A percentile compares a stretch with the other conserved stretches of the same genome.
These are phyloP conservation scores for Perca flavescens DNA, from an alignment of 2,113 vertebrate species.

Conservation along the genomic window DNA sequence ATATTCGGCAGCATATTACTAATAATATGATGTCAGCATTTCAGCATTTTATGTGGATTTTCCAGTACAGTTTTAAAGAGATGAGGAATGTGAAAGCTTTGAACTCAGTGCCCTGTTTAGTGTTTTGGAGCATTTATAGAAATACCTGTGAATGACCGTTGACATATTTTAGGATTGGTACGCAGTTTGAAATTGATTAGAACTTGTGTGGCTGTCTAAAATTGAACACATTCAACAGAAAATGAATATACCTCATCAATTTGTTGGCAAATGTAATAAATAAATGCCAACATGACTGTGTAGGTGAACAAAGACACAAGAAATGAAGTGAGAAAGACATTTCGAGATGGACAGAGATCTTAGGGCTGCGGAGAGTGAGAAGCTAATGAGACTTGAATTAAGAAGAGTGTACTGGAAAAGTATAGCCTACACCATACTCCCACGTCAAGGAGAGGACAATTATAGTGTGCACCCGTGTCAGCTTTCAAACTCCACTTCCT, in stretches of 20 bases:
- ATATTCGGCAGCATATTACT: neutral
- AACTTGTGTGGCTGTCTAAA: neutral
- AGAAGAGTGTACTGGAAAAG: conserved; percentile 50
- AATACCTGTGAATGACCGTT: neutral
- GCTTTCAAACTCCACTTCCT: conserved; percentile 78
- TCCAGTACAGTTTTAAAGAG: neutral
- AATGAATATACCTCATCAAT: neutral
- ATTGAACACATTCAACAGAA: conserved; percentile 2
- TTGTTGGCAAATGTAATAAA: conserved; percentile 14
- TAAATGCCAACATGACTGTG: conserved; percentile 1
- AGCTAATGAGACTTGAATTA: conserved; percentile 61
- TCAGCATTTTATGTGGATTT: neutral
- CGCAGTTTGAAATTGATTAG: neutral
- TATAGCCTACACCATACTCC: conserved; percentile 46
- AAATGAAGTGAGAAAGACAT: conserved; percentile 3
- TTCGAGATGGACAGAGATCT: conserved; percentile 21
- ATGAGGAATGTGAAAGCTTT: conserved; percentile 2
- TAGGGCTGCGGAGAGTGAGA: conserved; percentile 16
- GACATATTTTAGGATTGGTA: neutral
- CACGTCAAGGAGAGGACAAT: conserved; percentile 79
- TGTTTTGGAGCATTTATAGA: neutral
- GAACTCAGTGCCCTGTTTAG: neutral
- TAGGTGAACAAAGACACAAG: neutral
- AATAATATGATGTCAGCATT: conserved; percentile 16
- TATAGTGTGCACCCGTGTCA: conserved; percentile 74